Evolutionary conservation across 1,140 invertebrate species (phyloP).

Genomic region (Drosophila ercepeae): DNA sequence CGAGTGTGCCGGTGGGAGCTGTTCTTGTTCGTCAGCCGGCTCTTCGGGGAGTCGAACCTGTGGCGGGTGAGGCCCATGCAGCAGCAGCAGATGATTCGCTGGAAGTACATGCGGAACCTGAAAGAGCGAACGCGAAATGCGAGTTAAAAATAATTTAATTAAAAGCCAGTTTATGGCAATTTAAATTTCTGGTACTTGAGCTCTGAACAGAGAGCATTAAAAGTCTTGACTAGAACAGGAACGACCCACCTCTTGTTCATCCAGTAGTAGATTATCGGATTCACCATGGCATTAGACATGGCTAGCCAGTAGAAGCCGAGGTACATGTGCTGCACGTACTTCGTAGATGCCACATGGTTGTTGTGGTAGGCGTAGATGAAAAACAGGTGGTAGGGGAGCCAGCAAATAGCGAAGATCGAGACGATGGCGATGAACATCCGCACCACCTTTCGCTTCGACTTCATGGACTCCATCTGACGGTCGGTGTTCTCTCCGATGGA

Average conservation of each 20-base stretch:
- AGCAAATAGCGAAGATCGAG: conserved; percentile 93
- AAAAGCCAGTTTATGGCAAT: neutral
- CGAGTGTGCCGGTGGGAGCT: conserved; percentile 65
- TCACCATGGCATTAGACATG: conserved; percentile 96
- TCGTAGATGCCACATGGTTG: conserved; percentile 88
- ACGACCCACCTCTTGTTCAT: conserved; percentile 92
- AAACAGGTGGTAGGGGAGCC: conserved; percentile 95
- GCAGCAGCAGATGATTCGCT: conserved; percentile 85
- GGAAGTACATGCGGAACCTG: conserved; percentile 86
- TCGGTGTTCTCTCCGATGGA: conserved; percentile 95
- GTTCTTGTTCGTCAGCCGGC: conserved; percentile 62
- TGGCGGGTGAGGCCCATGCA: conserved; percentile 62
- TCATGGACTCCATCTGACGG: conserved; percentile 92
- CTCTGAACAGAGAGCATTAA: neutral
- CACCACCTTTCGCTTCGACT: conserved; percentile 94
- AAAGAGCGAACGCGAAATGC: too few relatives aligned
- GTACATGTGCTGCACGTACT: conserved; percentile 92
- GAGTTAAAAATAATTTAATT: too few relatives aligned
- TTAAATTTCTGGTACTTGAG: neutral
- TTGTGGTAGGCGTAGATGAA: conserved; percentile 94
- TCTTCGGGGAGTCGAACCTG: conserved; percentile 67
- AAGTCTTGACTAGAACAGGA: neutral
- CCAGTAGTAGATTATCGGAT: conserved; percentile 96
- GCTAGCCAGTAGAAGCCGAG: conserved; percentile 95
- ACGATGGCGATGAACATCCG: conserved; percentile 85